These are phyloP conservation scores for Tetragnatha versicolor DNA, from an alignment of 1,140 invertebrate species.

Conservation along the genomic window DNA sequence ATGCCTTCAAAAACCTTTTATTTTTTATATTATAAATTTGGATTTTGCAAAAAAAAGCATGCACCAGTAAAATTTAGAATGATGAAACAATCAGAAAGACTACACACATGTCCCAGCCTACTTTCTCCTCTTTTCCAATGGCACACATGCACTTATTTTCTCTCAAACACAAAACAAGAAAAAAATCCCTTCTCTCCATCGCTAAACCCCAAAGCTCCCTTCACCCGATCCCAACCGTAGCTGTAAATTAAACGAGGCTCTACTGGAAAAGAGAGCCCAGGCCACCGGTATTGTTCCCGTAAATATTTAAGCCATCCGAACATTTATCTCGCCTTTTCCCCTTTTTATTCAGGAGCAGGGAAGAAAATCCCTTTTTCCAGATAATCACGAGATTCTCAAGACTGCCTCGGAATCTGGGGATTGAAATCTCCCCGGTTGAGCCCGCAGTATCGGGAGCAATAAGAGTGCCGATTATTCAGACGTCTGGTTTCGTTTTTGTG, in stretches of 20 bases:
- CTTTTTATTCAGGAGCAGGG: no score
- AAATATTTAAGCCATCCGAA: slow-evolving; percentile 32
- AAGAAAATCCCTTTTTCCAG: background rate
- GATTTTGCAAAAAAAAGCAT: no score
- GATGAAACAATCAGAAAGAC: no score
- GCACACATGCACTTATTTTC: no score
- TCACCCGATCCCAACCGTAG: background rate
- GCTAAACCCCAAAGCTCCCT: background rate
- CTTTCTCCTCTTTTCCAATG: no score
- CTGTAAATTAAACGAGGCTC: background rate
- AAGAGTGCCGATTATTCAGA: slow-evolving; percentile 13
- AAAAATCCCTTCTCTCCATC: no score
- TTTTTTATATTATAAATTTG: no score
- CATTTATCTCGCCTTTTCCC: background rate
- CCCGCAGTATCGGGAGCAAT: background rate
- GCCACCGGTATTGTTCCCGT: background rate
- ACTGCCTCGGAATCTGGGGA: slow-evolving; percentile 16
- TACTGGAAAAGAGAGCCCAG: background rate
- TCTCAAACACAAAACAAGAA: no score
- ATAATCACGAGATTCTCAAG: background rate
- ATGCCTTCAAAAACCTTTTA: no score
- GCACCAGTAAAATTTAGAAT: no score
- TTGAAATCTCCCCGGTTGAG: slow-evolving; percentile 12
- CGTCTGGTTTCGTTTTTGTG: slow-evolving; percentile 3
- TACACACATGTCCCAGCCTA: no score